These are phyloP conservation scores for Poecilia latipinna DNA, from an alignment of 2,113 vertebrate species.

Conservation along the genomic window DNA sequence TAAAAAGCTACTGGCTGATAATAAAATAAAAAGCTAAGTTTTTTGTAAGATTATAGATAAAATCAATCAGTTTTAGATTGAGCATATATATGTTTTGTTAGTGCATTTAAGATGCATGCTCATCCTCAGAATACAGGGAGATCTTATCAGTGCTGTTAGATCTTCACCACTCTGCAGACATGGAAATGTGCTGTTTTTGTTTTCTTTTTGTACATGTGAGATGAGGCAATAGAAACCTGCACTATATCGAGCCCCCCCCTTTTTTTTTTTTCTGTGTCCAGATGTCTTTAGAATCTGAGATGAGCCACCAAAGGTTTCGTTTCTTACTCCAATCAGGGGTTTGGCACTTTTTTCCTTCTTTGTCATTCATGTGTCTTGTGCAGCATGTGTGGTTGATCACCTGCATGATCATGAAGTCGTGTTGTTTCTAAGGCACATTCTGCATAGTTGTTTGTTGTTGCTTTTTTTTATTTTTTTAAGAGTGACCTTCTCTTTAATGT, in stretches of 20 bases:
- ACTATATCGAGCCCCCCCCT: constrained; percentile 58
- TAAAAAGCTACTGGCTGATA: not conserved
- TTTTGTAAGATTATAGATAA: not conserved
- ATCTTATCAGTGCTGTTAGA: constrained; percentile 1
- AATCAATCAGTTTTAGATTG: not conserved
- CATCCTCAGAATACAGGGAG: not conserved
- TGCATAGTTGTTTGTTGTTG: not conserved
- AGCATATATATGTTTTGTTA: not conserved
- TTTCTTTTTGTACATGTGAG: constrained; percentile 55
- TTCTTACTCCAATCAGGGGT: constrained; percentile 81
- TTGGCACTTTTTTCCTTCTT: constrained; percentile 74
- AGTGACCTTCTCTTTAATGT: constrained; percentile 20
- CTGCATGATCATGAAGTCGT: constrained; percentile 67
- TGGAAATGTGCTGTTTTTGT: constrained; percentile 15
- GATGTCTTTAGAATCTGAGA: constrained; percentile 82
- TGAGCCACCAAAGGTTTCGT: constrained; percentile 83
- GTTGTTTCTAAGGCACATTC: constrained; percentile 22
- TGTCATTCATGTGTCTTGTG: constrained; percentile 70
- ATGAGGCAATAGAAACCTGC: constrained; percentile 39
- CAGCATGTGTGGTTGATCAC: constrained; percentile 68
- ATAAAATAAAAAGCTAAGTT: not conserved
- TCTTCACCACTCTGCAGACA: constrained; percentile 3
- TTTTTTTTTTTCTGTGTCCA: constrained; percentile 75
- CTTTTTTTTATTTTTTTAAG: not conserved
- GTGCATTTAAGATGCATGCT: not conserved